phyloP scores from a whole-genome alignment of 2,797 vertebrate genomes.

The Crocodylus rhombifer region DNA sequence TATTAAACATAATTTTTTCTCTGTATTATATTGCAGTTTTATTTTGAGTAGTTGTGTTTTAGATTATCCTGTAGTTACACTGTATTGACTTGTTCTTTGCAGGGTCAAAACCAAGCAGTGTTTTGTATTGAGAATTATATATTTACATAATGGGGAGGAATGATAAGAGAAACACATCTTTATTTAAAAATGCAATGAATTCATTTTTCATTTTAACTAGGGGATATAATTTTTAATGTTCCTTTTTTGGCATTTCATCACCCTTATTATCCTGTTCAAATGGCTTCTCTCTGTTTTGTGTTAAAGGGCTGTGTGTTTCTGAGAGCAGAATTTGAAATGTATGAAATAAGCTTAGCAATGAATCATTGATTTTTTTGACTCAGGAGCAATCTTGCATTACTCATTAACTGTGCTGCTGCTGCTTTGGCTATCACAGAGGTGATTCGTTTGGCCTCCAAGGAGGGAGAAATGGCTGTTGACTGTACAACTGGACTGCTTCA shows the following conservation, averaged over 20 bases:
- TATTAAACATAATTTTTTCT: not conserved
- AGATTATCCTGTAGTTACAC: not conserved
- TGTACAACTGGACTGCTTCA: not conserved
- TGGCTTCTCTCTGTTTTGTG: not conserved
- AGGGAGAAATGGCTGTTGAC: not conserved
- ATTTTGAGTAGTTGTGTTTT: not conserved
- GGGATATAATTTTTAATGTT: not conserved
- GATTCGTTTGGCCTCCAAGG: not conserved
- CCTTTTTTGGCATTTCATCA: not conserved
- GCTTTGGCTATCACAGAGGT: not conserved
- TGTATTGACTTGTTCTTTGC: not conserved
- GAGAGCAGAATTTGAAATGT: not conserved
- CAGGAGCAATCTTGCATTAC: not conserved
- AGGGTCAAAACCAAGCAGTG: not conserved
- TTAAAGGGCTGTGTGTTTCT: not conserved
- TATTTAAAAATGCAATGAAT: not conserved
- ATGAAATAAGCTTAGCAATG: not conserved
- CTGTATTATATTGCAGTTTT: not conserved
- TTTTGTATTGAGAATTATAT: not conserved
- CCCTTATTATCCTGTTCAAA: not conserved
- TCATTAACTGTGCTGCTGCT: not conserved
- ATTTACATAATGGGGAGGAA: not conserved
- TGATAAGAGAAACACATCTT: not conserved
- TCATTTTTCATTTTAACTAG: not conserved
- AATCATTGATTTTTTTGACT: not conserved